These are phyloP conservation scores for Hedychridium roseum DNA, from an alignment of 2,888 invertebrate genomes.

Conservation along the genomic window DNA sequence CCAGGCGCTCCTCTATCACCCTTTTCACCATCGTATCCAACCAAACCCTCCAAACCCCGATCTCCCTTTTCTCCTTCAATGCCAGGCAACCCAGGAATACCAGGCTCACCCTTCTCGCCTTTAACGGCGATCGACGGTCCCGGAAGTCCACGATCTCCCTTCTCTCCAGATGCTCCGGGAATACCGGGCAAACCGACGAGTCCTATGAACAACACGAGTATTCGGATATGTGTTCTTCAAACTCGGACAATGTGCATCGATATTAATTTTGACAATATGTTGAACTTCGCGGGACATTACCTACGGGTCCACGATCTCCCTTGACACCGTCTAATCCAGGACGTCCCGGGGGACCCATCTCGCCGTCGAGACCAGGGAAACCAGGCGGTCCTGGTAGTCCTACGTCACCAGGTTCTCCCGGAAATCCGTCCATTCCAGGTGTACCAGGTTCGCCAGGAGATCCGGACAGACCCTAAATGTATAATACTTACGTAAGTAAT, in stretches of 20 bases:
- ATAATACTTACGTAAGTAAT: background rate
- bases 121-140: slow-evolving; percentile 65
- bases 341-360: slow-evolving; percentile 71
- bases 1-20: slow-evolving; percentile 62
- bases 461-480: slow-evolving; percentile 61
- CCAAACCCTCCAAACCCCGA: slow-evolving; percentile 63
- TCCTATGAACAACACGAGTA: slow-evolving; percentile 37
- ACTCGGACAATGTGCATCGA: too few relatives aligned
- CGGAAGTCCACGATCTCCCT: slow-evolving; percentile 68
- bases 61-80: slow-evolving; percentile 66
- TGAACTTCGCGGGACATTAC: too few relatives aligned
- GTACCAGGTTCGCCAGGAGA: slow-evolving; percentile 68
- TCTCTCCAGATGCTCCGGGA: slow-evolving; percentile 68
- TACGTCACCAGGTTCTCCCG: slow-evolving; percentile 70
- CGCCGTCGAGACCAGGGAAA: slow-evolving; percentile 75
- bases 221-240: too few relatives aligned
- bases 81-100: slow-evolving; percentile 67
- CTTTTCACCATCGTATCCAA: slow-evolving; percentile 59
- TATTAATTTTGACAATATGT: too few relatives aligned
- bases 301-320: slow-evolving; percentile 66
- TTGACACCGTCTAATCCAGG: slow-evolving; percentile 68
- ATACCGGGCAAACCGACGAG: slow-evolving; percentile 65
- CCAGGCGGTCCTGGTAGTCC: slow-evolving; percentile 74
- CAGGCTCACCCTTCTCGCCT: slow-evolving; percentile 66
- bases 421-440: slow-evolving; percentile 70